Conservation (phyloP, 2,797 vertebrate species). For the Parauchenoglanis punctatus region DNA sequence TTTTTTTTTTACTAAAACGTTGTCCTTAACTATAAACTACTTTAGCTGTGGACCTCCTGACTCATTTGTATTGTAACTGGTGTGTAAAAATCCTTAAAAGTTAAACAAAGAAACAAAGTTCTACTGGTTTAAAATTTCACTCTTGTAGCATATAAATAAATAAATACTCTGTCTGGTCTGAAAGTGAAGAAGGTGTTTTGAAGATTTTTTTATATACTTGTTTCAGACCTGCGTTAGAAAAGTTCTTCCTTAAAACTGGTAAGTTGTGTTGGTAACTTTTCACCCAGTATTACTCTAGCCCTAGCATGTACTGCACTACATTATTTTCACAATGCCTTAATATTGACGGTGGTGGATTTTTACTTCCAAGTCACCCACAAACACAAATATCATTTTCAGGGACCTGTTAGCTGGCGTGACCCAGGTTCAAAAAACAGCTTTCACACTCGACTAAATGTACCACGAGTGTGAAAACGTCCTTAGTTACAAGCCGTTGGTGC, state of each 20-base stretch:
- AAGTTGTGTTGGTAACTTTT: neutral
- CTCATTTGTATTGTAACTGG: neutral
- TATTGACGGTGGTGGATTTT: neutral
- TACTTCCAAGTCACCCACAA: neutral
- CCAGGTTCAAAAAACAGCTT: conserved; percentile 14
- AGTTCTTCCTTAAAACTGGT: neutral
- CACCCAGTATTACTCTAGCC: neutral
- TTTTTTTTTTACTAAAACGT: neutral
- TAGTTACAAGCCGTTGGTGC: neutral
- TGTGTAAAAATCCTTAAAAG: neutral
- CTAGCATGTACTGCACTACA: no score
- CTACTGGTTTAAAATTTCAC: neutral
- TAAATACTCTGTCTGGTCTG: neutral
- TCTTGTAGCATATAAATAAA: neutral
- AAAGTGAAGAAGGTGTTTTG: neutral
- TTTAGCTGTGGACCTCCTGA: neutral
- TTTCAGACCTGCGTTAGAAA: neutral
- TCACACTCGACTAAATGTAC: neutral
- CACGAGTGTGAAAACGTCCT: neutral
- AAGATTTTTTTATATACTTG: neutral
- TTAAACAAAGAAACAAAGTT: neutral
- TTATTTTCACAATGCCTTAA: neutral
- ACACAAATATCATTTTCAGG: neutral
- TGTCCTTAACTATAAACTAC: neutral
- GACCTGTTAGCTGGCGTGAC: neutral